Evolutionary conservation across 1,140 invertebrate genomes (phyloP), one percentile per base, ranked within the genome.

Genomic region (Geopemphigus sp.): DNA sequence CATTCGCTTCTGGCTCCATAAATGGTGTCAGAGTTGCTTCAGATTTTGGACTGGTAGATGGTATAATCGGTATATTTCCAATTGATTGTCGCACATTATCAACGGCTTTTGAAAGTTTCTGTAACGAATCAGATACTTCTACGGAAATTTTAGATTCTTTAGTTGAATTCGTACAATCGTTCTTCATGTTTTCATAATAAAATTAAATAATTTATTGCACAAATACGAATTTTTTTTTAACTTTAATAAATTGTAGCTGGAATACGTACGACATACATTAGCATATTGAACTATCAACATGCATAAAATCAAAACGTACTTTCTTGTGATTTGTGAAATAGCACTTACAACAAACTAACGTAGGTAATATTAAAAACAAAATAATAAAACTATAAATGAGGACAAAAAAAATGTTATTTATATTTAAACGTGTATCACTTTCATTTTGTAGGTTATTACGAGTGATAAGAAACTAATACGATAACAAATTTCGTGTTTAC

Each of bases 111-210:
- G 74, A 63, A 61, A 78, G 56, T 4, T 78, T 57, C 47, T 78
- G 57, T n/a, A 63, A 78, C 1, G 74, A 78, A 0, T 78, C 74
- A 0, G 74, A 57, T 24, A 76, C 73, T 76, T 78, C 74, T 11
- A 63, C 39, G 0, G 74, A 22, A 19, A 17, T 26, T 78, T 50
- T 78, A 14, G 74, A 45, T 6, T 1, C 32, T 47, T 56, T 57
- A 17, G 73, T 15, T 76, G 14, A n/a, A 26, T 78, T 78, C 0
- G 74, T 24, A 24, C 54, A 59, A 22, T 78, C 74, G 74, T 78
- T 63, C 56, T 78, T 78, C 74, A 78, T 78, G 39, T 63, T 74
- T 74, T 74, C 53, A 74, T 74, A 45, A 57, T 74, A 59, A 57
- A 47, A 70, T 26, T n/a, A n/a, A 70, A 1, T 19, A 53, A 8